Conservation (phyloP, 2,797 vertebrate species). For the Acanthopagrus latus region DNA sequence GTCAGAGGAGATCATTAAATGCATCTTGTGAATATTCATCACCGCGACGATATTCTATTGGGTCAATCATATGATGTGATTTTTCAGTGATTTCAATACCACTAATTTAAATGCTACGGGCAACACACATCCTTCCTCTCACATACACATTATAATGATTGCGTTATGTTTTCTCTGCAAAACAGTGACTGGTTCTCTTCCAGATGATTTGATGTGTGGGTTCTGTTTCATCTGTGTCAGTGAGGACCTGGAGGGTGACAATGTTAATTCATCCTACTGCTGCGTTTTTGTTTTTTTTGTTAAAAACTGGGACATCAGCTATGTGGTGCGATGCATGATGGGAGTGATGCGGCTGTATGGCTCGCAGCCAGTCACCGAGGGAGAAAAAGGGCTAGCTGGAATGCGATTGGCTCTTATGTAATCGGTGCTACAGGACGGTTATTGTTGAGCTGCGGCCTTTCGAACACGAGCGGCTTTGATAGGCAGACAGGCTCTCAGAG, state of each 20-base stretch:
- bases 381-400: conserved; percentile 49
- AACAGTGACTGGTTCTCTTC: background rate
- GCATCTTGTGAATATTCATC: conserved; percentile 61
- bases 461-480: conserved; percentile 50
- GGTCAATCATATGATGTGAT: conserved; percentile 4
- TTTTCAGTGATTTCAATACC: conserved; percentile 10
- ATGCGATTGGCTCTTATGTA: conserved; percentile 69
- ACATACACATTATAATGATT: background rate
- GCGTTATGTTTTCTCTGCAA: background rate
- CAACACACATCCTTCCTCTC: background rate
- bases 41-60: background rate
- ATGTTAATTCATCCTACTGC: conserved; percentile 54
- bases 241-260: conserved; percentile 50
- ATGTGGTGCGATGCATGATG: conserved; percentile 62
- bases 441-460: conserved; percentile 56
- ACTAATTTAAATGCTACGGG: background rate
- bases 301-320: conserved; percentile 76
- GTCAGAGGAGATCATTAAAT: conserved; percentile 58
- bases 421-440: conserved; percentile 54
- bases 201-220: background rate
- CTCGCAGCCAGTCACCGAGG: conserved; percentile 61
- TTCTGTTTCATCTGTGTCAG: conserved; percentile 36
- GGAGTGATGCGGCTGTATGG: conserved; percentile 70
- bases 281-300: conserved; percentile 44
- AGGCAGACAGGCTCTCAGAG: conserved; percentile 25